These are phyloP conservation scores for Colius striatus DNA, from an alignment of 2,113 vertebrate genomes.

Conservation along the genomic window DNA sequence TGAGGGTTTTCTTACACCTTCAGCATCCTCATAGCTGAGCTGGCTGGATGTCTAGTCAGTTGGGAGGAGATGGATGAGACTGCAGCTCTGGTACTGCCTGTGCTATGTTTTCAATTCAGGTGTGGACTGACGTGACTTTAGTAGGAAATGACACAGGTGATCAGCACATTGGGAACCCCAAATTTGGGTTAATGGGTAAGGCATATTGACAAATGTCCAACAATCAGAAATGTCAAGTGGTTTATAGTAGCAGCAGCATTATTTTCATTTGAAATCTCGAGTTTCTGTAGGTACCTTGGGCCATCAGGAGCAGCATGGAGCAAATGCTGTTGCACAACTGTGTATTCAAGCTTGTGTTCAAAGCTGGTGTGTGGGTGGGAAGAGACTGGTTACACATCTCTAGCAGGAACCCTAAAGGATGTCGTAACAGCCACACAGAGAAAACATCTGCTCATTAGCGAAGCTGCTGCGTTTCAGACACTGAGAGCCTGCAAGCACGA, in stretches of 20 bases:
- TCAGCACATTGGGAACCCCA: not conserved
- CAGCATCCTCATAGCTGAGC: not conserved
- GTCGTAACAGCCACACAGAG: not conserved
- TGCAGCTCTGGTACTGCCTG: fast-evolving
- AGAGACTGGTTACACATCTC: not conserved
- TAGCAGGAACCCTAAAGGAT: not conserved
- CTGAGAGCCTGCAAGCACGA: not conserved
- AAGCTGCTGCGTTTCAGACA: not conserved
- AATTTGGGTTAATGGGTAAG: not conserved
- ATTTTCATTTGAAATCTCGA: not conserved
- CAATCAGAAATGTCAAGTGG: not conserved
- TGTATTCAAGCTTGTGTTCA: not conserved
- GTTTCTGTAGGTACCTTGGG: not conserved
- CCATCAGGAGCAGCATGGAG: not conserved
- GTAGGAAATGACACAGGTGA: not conserved
- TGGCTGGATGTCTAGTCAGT: not conserved
- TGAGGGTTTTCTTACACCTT: not conserved
- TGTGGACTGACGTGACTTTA: not conserved
- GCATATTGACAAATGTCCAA: not conserved
- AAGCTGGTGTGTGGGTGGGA: conserved; percentile 6
- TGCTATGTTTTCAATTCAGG: not conserved
- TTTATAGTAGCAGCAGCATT: not conserved
- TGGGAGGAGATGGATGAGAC: not conserved
- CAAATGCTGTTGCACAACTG: not conserved
- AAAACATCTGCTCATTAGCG: conserved; percentile 42